Percentiles rank a stretch among this genome's conserved stretches.
phyloP scores from a whole-genome alignment of 2,888 invertebrate genomes.

The Vanessa cardui region DNA sequence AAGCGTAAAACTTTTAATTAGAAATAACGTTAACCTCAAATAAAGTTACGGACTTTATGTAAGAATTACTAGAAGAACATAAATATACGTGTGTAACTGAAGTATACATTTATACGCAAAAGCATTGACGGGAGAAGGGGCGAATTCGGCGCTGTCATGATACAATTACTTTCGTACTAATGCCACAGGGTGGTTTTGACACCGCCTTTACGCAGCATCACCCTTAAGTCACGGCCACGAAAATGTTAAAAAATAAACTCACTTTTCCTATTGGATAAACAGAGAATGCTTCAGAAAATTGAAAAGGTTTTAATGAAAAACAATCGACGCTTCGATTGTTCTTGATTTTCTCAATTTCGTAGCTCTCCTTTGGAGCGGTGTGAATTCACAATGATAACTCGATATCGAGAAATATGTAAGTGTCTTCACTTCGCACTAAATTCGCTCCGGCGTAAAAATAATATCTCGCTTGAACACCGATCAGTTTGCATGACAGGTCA shows the following conservation, averaged over 20 bases:
- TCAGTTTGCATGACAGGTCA: conserved; percentile 59
- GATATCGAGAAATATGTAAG: not conserved
- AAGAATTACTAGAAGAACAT: too few relatives aligned
- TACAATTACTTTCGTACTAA: conserved; percentile 58
- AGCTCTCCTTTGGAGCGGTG: not conserved
- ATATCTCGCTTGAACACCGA: conserved; percentile 53
- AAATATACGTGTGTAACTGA: conserved; percentile 21
- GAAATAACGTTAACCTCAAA: conserved; percentile 7
- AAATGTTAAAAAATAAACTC: conserved; percentile 21
- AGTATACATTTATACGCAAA: conserved; percentile 49
- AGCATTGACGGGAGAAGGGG: conserved; percentile 44
- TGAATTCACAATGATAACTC: not conserved
- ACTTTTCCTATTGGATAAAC: conserved; percentile 25
- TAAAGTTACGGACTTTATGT: not conserved
- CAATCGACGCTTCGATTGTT: conserved; percentile 45
- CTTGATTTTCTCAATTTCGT: conserved; percentile 23
- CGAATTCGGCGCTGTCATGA: conserved; percentile 58
- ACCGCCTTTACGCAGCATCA: conserved; percentile 38
- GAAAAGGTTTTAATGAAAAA: conserved; percentile 44
- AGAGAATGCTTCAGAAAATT: conserved; percentile 32
- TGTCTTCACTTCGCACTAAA: not conserved
- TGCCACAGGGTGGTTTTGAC: conserved; percentile 53
- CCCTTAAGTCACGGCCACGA: conserved; percentile 19
- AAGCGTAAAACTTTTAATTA: conserved; percentile 19
- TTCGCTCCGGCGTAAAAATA: conserved; percentile 3